Evolutionary conservation across 2,888 invertebrate species (phyloP), one percentile per base, ranked within the genome.

Genomic region (Campoletis raptor): DNA sequence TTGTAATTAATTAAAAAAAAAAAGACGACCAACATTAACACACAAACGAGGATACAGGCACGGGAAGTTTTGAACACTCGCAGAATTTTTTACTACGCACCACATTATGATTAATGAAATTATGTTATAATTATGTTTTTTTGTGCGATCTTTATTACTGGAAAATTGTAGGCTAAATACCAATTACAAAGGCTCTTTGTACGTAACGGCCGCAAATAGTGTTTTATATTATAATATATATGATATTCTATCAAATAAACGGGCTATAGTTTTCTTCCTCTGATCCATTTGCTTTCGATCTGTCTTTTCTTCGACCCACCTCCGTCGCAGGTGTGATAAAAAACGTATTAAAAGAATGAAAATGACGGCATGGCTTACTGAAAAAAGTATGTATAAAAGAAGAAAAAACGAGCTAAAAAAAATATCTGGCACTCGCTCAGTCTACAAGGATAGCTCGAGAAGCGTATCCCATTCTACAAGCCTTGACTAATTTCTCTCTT

Each of bases 171-270:
- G 92, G 93, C 93, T 94, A 93, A 94, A 94, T 94, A 94, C 91
- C 91, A 93, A 91, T 93, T 94, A 93, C 94, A 94, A 94, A 94
- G 93, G 93, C 92, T 94, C 93, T 94, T 94, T 94, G 93, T 94
- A 94, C 94, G 94, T 93, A 94, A 94, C 92, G 91, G 93, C 91
- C 92, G 92, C 92, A 92, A 89, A 93, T 92, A 93, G 91, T 91
- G 90, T 94, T 92, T 93, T 93, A 92, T 93, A 93, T 94, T 91
- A 91, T 89, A 90, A 91, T 91, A 92, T 91, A 91, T 91, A 91
- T 91, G 91, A 90, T 92, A 93, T 92, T 93, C 90, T 93, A 93
- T 92, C 91, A 93, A 92, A 93, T 94, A 93, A 93, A 93, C 91
- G 91, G 91, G 91, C 92, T 93, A 92, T 92, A 92, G 90, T 91